phyloP scores from a whole-genome alignment of 2,888 invertebrate species.

The Drosophila colorata region DNA sequence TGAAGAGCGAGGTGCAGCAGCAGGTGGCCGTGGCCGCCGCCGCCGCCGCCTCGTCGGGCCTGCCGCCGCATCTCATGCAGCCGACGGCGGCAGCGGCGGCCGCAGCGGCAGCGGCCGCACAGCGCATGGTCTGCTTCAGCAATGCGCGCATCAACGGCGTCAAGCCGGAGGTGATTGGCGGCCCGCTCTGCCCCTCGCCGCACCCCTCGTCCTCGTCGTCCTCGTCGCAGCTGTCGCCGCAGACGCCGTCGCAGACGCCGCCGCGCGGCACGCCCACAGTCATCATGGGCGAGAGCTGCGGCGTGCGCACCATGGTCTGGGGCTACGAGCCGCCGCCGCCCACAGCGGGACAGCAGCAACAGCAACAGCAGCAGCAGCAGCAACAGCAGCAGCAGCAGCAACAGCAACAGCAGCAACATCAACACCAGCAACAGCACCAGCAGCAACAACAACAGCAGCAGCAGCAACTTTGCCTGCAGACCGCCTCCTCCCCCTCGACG shows the following conservation, averaged over 20 bases:
- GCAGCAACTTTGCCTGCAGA: constrained; percentile 68
- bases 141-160: constrained; percentile 91
- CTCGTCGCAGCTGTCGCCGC: constrained; percentile 84
- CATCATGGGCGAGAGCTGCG: constrained; percentile 97
- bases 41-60: constrained; percentile 62
- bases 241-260: constrained; percentile 85
- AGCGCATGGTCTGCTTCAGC: constrained; percentile 87
- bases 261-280: constrained; percentile 92
- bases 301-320: constrained; percentile 91
- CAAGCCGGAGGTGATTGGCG: constrained; percentile 93
- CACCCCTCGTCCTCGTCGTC: constrained; percentile 83
- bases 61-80: constrained; percentile 83
- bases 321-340: constrained; percentile 87
- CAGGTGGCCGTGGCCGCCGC: constrained; percentile 80
- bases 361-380: constrained; percentile 67
- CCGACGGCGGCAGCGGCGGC: constrained; percentile 82
- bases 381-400: constrained; percentile 60
- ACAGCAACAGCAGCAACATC: constrained; percentile 61
- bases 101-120: constrained; percentile 83
- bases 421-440: constrained; percentile 43
- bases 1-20: constrained; percentile 85
- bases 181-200: constrained; percentile 85
- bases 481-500: constrained; percentile 86
- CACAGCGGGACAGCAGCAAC: constrained; percentile 53
- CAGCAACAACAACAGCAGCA: constrained; percentile 46